A percentile compares a stretch with the other conserved stretches of the same genome.
phyloP scores from a whole-genome alignment of 2,113 vertebrate species.

The Callospermophilus lateralis region DNA sequence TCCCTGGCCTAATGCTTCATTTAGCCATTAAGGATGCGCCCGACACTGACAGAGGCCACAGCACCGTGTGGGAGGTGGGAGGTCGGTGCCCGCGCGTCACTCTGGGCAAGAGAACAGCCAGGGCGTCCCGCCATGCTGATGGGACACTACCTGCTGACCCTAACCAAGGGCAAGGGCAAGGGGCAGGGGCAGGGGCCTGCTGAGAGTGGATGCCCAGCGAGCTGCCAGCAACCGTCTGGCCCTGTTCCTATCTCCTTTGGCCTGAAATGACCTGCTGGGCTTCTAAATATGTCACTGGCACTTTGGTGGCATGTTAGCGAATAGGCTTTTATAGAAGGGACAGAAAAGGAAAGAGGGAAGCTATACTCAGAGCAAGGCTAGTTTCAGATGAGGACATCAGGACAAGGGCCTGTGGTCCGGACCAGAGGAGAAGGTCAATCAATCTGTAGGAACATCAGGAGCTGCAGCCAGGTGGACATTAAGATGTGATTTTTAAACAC shows the following conservation, averaged over 20 bases:
- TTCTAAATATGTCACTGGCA: accelerated
- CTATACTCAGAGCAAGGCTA: accelerated
- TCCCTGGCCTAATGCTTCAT: accelerated
- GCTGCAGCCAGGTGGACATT: neutral
- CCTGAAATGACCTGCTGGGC: neutral
- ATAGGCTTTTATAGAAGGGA: accelerated
- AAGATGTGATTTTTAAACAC: neutral
- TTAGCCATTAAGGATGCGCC: accelerated
- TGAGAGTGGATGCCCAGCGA: accelerated
- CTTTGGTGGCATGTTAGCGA: accelerated
- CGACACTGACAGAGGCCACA: too few relatives aligned
- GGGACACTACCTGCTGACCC: neutral
- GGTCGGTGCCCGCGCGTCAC: neutral
- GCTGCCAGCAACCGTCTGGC: accelerated
- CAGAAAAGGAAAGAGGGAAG: neutral
- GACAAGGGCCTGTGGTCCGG: neutral
- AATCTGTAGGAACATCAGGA: accelerated
- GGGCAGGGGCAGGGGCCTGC: neutral
- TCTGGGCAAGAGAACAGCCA: neutral
- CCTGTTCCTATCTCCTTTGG: accelerated
- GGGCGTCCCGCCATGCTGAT: neutral
- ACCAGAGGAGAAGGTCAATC: too few relatives aligned
- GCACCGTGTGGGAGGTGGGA: accelerated
- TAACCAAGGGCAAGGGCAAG: too few relatives aligned
- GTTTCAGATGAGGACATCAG: too few relatives aligned